A percentile compares a stretch with the other conserved stretches of the same genome.
Conservation (phyloP, 2,113 vertebrate species). For the Salvator merianae region DNA sequence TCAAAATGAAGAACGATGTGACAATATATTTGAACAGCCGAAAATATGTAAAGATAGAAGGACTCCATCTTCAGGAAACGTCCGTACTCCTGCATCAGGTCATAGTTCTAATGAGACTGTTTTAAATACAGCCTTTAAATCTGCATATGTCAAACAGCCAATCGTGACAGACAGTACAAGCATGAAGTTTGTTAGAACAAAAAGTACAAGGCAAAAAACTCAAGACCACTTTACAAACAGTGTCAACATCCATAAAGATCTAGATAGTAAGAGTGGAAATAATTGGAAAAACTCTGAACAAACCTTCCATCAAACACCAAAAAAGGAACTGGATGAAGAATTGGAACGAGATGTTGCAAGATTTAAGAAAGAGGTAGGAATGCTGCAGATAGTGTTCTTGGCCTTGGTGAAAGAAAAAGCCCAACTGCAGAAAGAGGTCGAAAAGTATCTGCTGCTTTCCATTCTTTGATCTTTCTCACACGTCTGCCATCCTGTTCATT, state of each 20-base stretch:
- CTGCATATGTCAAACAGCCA: not conserved
- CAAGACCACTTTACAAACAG: slow-evolving; percentile 10
- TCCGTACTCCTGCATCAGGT: not conserved
- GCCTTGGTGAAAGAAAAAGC: slow-evolving; percentile 77
- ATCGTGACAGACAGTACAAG: slow-evolving; percentile 29
- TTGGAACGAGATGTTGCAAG: slow-evolving; percentile 75
- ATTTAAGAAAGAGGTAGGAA: slow-evolving; percentile 85
- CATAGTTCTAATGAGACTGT: slow-evolving; percentile 8
- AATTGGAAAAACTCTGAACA: slow-evolving; percentile 10
- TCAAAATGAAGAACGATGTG: slow-evolving; percentile 35
- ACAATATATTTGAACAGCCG: slow-evolving; percentile 30
- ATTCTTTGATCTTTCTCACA: slow-evolving; percentile 57
- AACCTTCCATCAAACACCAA: slow-evolving; percentile 20
- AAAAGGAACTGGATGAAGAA: slow-evolving; percentile 72
- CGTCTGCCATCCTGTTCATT: slow-evolving; percentile 59
- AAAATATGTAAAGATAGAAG: slow-evolving; percentile 35
- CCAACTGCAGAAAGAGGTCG: slow-evolving; percentile 82
- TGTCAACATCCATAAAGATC: not conserved
- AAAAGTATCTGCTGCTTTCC: slow-evolving; percentile 63
- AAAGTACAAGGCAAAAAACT: slow-evolving; percentile 21
- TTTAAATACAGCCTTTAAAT: slow-evolving; percentile 24
- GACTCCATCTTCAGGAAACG: slow-evolving; percentile 17
- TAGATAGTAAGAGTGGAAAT: slow-evolving; percentile 33
- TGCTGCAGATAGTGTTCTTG: slow-evolving; percentile 77
- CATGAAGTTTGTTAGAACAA: slow-evolving; percentile 4